These are phyloP conservation scores for Pelecanus crispus DNA, from an alignment of 2,113 vertebrate genomes.

Conservation along the genomic window DNA sequence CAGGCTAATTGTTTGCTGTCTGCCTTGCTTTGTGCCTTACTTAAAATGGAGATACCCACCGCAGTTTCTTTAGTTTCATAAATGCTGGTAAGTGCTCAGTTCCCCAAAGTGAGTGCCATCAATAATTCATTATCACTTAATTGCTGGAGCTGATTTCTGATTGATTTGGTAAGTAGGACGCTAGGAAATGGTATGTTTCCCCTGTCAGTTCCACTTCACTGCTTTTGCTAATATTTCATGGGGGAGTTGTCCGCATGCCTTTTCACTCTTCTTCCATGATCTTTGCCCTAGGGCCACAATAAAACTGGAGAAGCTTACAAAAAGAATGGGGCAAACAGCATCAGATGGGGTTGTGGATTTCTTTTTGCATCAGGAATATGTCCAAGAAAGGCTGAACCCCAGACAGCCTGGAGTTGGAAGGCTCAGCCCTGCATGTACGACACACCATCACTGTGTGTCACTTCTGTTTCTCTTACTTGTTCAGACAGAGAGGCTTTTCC, in stretches of 20 bases:
- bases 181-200: not conserved
- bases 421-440: not conserved
- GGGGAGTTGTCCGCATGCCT: not conserved
- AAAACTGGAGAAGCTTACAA: not conserved
- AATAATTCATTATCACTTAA: constrained; percentile 34
- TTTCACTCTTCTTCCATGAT: not conserved
- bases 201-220: not conserved
- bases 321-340: not conserved
- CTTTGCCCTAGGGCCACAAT: not conserved
- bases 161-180: not conserved
- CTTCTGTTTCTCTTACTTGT: not conserved
- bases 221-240: not conserved
- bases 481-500: not conserved
- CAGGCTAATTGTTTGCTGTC: not conserved
- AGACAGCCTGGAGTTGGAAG: not conserved
- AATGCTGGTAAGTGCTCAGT: not conserved
- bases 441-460: not conserved
- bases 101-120: not conserved
- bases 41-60: not conserved
- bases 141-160: constrained; percentile 3
- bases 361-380: not conserved
- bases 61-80: not conserved
- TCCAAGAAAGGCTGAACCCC: not conserved
- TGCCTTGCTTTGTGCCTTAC: not conserved
- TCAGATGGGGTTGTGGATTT: not conserved